Evolutionary conservation across 1,140 invertebrate genomes (phyloP), one percentile per base, ranked within the genome.

Genomic region (Leguminivora glycinivorella): DNA sequence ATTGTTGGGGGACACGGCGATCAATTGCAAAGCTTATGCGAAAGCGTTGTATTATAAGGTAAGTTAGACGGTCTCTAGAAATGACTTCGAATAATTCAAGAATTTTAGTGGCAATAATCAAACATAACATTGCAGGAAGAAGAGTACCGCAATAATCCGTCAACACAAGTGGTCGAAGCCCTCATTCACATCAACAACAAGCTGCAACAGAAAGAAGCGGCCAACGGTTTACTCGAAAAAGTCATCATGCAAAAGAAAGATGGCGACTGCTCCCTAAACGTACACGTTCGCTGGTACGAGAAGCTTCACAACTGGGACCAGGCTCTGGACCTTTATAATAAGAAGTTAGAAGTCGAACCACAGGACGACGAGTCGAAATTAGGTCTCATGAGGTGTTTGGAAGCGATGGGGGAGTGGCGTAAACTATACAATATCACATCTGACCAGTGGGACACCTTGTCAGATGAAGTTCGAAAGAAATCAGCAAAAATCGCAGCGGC

Each of bases 161-260:
- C 93, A 22, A 94, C 96, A 12, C 95, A 96, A 72, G 96, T 98
- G 0, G 95, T 99, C 0, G 98, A 99, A 85, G 95, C 97, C 0
- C 92, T 99, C 0, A 99, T 99, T 80, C 97, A 98, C 7, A 99
- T 99, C 71, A 99, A 99, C 82, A 99, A 99, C 85, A 99, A 99
- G 92, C 92, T 99, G 9, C 98, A 99, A 84, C 98, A 99, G 83
- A 97, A 98, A 76, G 99, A 99, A 92, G 98, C 98, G 0, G 98
- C 99, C 0, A 96, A 97, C 75, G 98, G 96, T 40, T 87, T 99
- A 1, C 87, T 99, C 26, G 95, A 98, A 75, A 98, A 97, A 84
- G 97, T 99, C 0, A 97, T 96, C 93, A 95, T 95, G 75, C 95
- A 97, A 77, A 94, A 96, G 73, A 94, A 94, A 58, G 93, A 91